Evolutionary conservation across 23 tunicate species (phyloP), one percentile per base, ranked within the genome.

Genomic region (Styela clava): DNA sequence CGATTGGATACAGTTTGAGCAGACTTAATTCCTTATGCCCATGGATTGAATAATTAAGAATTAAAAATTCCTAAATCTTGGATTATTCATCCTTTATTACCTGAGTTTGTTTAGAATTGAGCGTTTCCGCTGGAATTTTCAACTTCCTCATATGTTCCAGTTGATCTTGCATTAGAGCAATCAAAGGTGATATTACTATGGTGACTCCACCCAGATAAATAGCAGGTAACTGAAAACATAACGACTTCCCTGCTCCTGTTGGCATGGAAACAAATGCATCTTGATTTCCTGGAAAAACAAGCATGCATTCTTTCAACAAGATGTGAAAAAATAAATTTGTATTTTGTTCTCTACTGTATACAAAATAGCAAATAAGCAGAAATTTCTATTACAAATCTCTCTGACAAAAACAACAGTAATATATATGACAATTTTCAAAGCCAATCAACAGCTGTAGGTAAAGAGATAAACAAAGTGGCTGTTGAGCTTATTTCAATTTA

Each of bases 201-300:
- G 88, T 28, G 22, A 95, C 83, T 24, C 85, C 85, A 5, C 73
- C 88, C n/a, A 83, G 84, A 37, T 64, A 86, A 0, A 95, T 70
- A 34, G 99, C 99, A 52, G 99, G 99, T 5, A 95, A 86, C 35
- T 95, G 99, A 62, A 77, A 95, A 63, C 95, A 89, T 3, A 95
- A 80, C 2, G 99, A 95, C 35, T 95, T 95, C 78, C 99, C 99
- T 18, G 91, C 99, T 24, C 99, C 99, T 27, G 99, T 95, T 68
- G 99, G 99, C 95, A 95, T 86, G 1, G 92, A 89, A 22, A 95
- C 79, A 61, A 89, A 95, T 7, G 74, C 99, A 89, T 95, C 99
- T 16, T 80, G 79, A 68, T 84, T 82, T 20, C 88, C 88, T 86
- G 34, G 20, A 26, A 56, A 52, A 12, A 21, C 0, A 56, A 26